Percentiles rank a stretch among this genome's conserved stretches.
Evolutionary conservation across 2,888 invertebrate genomes (phyloP).

Genomic region (Calephelis perditalis): DNA sequence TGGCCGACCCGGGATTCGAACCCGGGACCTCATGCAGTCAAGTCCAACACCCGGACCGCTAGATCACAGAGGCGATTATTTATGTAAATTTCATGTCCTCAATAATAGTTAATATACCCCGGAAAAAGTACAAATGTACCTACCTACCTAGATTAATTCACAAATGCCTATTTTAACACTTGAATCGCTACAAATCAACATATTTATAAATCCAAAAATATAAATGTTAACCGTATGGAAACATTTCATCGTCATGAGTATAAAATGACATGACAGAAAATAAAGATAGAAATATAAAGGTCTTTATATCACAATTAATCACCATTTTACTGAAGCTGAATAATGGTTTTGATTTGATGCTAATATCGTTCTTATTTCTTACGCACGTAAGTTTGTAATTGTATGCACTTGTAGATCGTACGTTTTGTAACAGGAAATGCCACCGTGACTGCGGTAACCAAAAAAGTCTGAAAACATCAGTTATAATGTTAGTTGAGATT

Average conservation of each 20-base stretch:
- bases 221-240: slow-evolving; percentile 42
- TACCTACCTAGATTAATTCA: too few species aligned
- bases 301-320: slow-evolving; percentile 74
- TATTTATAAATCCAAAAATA: slow-evolving; percentile 32
- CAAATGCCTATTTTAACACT: not conserved
- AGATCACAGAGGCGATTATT: too few species aligned
- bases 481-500: slow-evolving; percentile 72
- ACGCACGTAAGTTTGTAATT: slow-evolving; percentile 26
- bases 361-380: slow-evolving; percentile 37
- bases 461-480: slow-evolving; percentile 70
- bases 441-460: slow-evolving; percentile 62
- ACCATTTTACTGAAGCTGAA: slow-evolving; percentile 51
- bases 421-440: slow-evolving; percentile 66
- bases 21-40: too few species aligned
- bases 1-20: too few species aligned
- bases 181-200: slow-evolving; percentile 16
- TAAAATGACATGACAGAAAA: slow-evolving; percentile 56
- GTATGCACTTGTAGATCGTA: slow-evolving; percentile 33
- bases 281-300: slow-evolving; percentile 68
- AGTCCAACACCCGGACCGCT: too few species aligned
- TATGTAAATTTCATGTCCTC: too few species aligned
- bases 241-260: slow-evolving; percentile 49
- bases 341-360: slow-evolving; percentile 20
- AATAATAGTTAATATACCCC: too few species aligned
- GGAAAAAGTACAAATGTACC: too few species aligned